A percentile compares a stretch with the other conserved stretches of the same genome.
Conservation (phyloP, 1,140 invertebrate genomes). For the Saccostrea echinata region DNA sequence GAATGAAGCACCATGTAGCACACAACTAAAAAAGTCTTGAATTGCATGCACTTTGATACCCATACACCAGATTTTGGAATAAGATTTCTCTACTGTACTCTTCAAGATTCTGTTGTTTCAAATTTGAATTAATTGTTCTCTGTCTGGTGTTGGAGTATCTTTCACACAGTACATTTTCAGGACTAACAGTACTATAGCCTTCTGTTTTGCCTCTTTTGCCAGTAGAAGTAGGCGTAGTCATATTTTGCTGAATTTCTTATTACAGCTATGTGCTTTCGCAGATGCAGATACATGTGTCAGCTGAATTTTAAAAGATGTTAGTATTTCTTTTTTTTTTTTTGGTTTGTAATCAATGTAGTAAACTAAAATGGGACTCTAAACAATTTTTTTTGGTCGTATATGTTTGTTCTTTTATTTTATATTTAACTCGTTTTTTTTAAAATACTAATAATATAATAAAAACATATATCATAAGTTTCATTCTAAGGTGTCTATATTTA, state of each 20-base stretch:
- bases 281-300: constrained; percentile 30
- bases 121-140: not conserved
- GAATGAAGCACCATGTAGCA: not conserved
- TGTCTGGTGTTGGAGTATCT: not conserved
- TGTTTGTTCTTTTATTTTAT: not conserved
- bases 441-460: constrained; percentile 2
- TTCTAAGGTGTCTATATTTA: not conserved
- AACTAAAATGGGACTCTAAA: no score
- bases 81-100: not conserved
- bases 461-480: not conserved
- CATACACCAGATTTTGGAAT: not conserved
- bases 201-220: constrained; percentile 15
- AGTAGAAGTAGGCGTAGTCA: constrained; percentile 19
- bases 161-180: not conserved
- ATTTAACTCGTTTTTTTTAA: not conserved
- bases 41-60: not conserved
- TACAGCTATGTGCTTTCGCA: constrained; percentile 38
- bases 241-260: constrained; percentile 24
- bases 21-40: not conserved
- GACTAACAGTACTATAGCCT: constrained; percentile 12
- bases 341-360: not conserved
- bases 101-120: not conserved
- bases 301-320: constrained; percentile 30
- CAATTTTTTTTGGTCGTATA: no score
- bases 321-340: constrained; percentile 16